These are phyloP conservation scores for Charaxes varanes DNA, from an alignment of 1,140 invertebrate species.

Conservation along the genomic window DNA sequence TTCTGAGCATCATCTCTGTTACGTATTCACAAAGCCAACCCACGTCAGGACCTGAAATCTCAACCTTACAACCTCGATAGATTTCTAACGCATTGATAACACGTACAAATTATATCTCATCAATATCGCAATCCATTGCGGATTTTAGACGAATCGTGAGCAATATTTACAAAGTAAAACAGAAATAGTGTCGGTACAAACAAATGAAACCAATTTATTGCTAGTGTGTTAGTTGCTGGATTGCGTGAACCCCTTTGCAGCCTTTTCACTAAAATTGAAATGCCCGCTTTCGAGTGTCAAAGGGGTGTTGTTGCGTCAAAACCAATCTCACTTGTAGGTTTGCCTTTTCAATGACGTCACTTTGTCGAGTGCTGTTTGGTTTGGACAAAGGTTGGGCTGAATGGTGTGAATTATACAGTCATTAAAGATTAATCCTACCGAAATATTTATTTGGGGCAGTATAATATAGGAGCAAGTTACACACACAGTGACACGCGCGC, in stretches of 20 bases:
- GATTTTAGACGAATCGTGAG: background rate
- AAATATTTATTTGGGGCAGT: no score
- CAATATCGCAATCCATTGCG: slow-evolving; percentile 3
- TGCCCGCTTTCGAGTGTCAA: slow-evolving; percentile 14
- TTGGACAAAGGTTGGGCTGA: background rate
- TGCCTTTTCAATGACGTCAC: slow-evolving; percentile 17
- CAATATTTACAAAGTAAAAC: background rate
- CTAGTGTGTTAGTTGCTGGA: background rate
- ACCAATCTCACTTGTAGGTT: slow-evolving; percentile 14
- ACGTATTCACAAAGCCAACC: slow-evolving; percentile 12
- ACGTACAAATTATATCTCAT: background rate
- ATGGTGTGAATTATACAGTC: no score
- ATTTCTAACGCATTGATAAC: no score
- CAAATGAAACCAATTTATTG: background rate
- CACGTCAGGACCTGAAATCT: slow-evolving; percentile 4
- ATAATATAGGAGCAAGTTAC: no score
- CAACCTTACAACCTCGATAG: background rate
- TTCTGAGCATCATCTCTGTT: background rate
- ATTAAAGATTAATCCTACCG: no score
- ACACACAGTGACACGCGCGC: no score
- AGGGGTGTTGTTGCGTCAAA: slow-evolving; percentile 19
- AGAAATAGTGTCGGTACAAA: background rate
- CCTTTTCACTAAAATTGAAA: slow-evolving; percentile 11
- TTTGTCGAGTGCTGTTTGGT: slow-evolving; percentile 9
- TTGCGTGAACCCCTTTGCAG: background rate